phyloP scores from a whole-genome alignment of 2,888 invertebrate genomes.

The Rotaria sp. region DNA sequence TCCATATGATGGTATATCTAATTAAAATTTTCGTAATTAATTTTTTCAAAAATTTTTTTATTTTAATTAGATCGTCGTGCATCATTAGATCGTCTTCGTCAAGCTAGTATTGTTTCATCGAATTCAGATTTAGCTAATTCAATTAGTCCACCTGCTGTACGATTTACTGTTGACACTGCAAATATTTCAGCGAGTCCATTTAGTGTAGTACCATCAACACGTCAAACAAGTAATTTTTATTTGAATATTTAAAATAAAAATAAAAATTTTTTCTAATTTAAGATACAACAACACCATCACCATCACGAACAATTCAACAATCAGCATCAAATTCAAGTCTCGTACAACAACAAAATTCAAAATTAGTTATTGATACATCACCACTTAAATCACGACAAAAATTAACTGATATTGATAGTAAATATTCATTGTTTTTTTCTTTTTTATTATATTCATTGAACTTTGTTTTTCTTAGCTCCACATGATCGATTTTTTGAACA shows the following conservation, averaged over 20 bases:
- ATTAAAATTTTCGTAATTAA: too few species aligned
- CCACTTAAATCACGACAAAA: constrained; percentile 20
- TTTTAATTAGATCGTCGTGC: background rate
- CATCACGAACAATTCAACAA: background rate
- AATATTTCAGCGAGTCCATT: background rate
- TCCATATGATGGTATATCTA: constrained; percentile 4
- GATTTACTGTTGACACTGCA: background rate
- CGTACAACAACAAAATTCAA: constrained; percentile 2
- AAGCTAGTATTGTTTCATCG: constrained; percentile 16
- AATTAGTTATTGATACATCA: background rate
- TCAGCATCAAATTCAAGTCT: background rate
- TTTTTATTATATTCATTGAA: background rate
- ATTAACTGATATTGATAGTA: constrained; percentile 20
- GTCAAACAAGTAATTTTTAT: background rate
- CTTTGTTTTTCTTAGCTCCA: background rate
- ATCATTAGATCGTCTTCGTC: constrained; percentile 14
- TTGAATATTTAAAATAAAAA: background rate
- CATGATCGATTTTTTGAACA: constrained; percentile 28
- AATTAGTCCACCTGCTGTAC: constrained; percentile 10
- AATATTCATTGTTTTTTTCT: background rate
- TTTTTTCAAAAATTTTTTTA: background rate
- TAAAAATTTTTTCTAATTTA: background rate
- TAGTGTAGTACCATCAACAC: background rate
- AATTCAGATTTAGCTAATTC: constrained; percentile 24
- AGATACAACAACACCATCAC: background rate